Conservation (phyloP, 2,113 vertebrate genomes). For the Rutilus rutilus region DNA sequence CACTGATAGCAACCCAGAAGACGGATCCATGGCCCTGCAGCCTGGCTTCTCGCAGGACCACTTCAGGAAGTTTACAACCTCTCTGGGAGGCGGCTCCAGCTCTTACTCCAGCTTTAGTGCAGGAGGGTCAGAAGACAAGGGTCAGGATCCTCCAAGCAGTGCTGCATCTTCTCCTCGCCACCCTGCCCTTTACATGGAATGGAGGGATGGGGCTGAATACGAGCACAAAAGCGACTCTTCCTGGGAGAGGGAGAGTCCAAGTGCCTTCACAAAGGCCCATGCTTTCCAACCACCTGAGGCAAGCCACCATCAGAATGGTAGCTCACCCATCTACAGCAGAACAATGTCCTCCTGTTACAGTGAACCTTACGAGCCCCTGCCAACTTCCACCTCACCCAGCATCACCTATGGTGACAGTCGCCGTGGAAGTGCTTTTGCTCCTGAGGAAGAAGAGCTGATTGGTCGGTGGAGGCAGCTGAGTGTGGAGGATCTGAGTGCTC, state of each 20-base stretch:
- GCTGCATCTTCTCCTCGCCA: slow-evolving; percentile 87
- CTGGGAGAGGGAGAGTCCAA: slow-evolving; percentile 85
- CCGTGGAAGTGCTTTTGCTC: slow-evolving; percentile 78
- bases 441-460: slow-evolving; percentile 81
- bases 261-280: slow-evolving; percentile 80
- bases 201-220: slow-evolving; percentile 84
- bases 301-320: slow-evolving; percentile 82
- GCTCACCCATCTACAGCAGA: slow-evolving; percentile 85
- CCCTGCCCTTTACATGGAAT: slow-evolving; percentile 91
- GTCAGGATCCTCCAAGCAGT: slow-evolving; percentile 83
- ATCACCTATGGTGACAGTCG: slow-evolving; percentile 85
- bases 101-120: slow-evolving; percentile 95
- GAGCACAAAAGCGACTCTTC: slow-evolving; percentile 85
- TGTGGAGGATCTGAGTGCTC: slow-evolving; percentile 89
- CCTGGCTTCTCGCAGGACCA: slow-evolving; percentile 85
- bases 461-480: slow-evolving; percentile 92
- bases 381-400: slow-evolving; percentile 83
- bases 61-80: slow-evolving; percentile 84
- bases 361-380: slow-evolving; percentile 88
- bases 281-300: slow-evolving; percentile 81
- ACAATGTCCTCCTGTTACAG: slow-evolving; percentile 88
- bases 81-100: slow-evolving; percentile 87
- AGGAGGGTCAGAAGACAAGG: slow-evolving; percentile 90
- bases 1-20: slow-evolving; percentile 89
- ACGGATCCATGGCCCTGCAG: slow-evolving; percentile 79